Conservation (phyloP, 2,797 vertebrate species). For the Dryobates pubescens region DNA sequence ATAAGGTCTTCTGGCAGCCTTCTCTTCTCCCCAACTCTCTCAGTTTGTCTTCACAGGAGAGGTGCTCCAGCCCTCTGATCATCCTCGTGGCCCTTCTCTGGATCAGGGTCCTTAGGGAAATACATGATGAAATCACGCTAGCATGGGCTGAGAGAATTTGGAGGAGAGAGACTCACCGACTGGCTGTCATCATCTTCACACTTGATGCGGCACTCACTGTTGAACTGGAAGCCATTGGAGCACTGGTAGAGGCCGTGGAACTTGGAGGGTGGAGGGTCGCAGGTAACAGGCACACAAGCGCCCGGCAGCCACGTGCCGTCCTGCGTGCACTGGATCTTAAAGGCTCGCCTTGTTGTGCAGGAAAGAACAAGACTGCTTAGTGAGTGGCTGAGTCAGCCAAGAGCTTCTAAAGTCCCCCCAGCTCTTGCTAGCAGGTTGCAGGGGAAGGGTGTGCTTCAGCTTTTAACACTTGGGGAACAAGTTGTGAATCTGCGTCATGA, state of each 20-base stretch:
- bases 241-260: constrained; percentile 95
- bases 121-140: rapidly evolving
- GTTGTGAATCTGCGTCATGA: constrained; percentile 31
- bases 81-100: too few species aligned
- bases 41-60: too few species aligned
- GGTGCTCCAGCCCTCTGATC: too few species aligned
- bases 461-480: constrained; percentile 16
- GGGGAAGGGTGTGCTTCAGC: neutral
- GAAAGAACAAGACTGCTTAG: neutral
- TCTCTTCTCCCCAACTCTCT: too few species aligned
- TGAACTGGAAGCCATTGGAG: constrained; percentile 92
- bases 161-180: constrained; percentile 73
- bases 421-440: constrained; percentile 43
- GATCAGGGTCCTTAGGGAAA: neutral
- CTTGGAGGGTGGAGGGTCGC: constrained; percentile 89
- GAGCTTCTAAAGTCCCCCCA: neutral
- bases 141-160: neutral
- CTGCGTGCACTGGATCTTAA: constrained; percentile 94
- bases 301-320: constrained; percentile 94
- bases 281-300: constrained; percentile 92
- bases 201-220: constrained; percentile 92
- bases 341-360: constrained; percentile 85
- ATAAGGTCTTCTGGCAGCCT: too few species aligned
- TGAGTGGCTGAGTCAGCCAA: constrained; percentile 36
- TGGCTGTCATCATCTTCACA: constrained; percentile 82